Conservation (phyloP, 2,113 vertebrate genomes). For the Cairina moschata region DNA sequence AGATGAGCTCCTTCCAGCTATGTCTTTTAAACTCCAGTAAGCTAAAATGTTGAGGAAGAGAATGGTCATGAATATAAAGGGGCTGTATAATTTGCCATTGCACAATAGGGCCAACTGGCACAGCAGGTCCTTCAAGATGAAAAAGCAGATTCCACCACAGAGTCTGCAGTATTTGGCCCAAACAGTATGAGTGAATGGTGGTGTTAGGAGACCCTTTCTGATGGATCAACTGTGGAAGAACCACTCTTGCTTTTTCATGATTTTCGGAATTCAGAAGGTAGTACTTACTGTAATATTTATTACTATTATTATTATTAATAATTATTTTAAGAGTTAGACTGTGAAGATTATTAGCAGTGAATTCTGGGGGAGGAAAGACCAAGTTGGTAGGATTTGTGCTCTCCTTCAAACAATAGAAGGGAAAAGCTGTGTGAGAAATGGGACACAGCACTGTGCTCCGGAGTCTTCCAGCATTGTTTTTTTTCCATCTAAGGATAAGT, state of each 20-base stretch:
- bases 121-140: background rate
- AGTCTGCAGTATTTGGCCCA: background rate
- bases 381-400: background rate
- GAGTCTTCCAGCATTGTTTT: background rate
- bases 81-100: background rate
- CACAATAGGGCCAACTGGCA: background rate
- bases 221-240: background rate
- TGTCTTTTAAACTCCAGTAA: conserved; percentile 39
- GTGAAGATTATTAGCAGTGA: background rate
- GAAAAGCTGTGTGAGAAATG: background rate
- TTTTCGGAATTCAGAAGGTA: background rate
- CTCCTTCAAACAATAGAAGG: background rate
- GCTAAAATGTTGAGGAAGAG: background rate
- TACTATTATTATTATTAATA: no score
- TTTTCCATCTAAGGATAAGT: conserved; percentile 4
- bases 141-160: background rate
- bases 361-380: background rate
- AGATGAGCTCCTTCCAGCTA: background rate
- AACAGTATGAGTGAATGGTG: background rate
- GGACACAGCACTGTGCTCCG: fast-evolving
- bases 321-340: background rate
- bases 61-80: background rate
- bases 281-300: background rate
- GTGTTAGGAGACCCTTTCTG: background rate
- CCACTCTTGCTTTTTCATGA: background rate